Evolutionary conservation across 2,888 invertebrate species (phyloP), one percentile per base, ranked within the genome.

Genomic region (Drosophila nr. fundita): DNA sequence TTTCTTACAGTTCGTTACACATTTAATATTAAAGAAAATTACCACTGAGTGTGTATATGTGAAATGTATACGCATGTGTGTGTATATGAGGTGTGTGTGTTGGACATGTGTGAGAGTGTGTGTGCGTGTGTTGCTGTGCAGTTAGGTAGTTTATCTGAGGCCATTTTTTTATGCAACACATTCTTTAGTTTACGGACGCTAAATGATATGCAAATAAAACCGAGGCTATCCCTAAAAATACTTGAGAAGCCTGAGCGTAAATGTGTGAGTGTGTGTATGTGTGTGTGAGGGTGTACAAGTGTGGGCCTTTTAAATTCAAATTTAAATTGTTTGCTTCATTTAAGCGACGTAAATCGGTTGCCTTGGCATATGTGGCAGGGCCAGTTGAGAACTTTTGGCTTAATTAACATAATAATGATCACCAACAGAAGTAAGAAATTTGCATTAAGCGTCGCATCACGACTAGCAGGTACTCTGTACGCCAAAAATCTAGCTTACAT

Each of bases 21-120:
- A 86, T 86, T 90, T 86, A 86, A 86, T 89, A 86, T 86, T 89
- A 88, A 86, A 83, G 90, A 86, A 86, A 89, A 86, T 86, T 88
- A 86, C 85, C 73, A 68, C 83, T 68, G 74, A 34, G 45, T 75
- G 65, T 42, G 34, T 48, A 70, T 34, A 29, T 34, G 21, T 73
- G 66, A 50, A 38, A 42, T 60, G 50, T 34, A 21, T 30, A 34
- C 40, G 30, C 50, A 34, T 65, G 59, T 53, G 48, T 49, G 38
- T 13, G 40, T 49, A 21, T 48, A 58, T n/a, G 66, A 13, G 58
- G 29, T 45, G 29, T 29, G 55, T 40, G 27, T 32, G 30, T 18
- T 50, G 50, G 30, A 50, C 30, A 50, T 11, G 34, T 18, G 55
- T 57, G 48, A 30, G 24, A 15, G 49, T 21, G 30, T 34, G 24